Evolutionary conservation across 92 coral and sea anemone species (phyloP).

Genomic region (Galaxea fascicularis): DNA sequence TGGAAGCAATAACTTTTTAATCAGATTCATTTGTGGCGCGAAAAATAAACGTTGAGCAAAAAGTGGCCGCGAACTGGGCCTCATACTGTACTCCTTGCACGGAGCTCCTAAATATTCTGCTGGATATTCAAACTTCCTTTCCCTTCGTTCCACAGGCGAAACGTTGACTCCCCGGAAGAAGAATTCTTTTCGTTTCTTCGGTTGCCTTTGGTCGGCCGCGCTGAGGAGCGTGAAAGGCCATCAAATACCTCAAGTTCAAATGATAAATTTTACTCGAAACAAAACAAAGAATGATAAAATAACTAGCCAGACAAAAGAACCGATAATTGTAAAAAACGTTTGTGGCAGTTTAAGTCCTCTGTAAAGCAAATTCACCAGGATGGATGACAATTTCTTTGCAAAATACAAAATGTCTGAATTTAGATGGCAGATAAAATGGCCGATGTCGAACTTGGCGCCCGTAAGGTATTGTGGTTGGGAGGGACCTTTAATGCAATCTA

Average conservation of each 20-base stretch:
- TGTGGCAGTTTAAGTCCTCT: constrained; percentile 17
- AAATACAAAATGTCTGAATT: constrained; percentile 2
- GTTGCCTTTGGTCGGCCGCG: constrained; percentile 29
- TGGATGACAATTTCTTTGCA: constrained; percentile 16
- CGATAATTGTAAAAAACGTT: constrained; percentile 1
- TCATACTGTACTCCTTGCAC: too few species aligned
- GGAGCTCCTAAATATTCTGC: too few species aligned
- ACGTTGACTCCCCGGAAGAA: too few species aligned
- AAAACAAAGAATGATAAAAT: neutral
- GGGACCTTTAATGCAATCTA: neutral
- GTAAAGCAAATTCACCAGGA: constrained; percentile 24
- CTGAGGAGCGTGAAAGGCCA: constrained; percentile 24
- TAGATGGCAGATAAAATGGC: too few species aligned
- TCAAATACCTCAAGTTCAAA: constrained; percentile 21
- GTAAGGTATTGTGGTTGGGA: constrained; percentile 26
- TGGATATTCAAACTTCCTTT: constrained; percentile 4
- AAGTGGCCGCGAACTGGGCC: constrained; percentile 23
- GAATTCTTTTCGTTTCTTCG: too few species aligned
- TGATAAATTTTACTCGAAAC: constrained; percentile 15
- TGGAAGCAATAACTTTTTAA: too few species aligned
- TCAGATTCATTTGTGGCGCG: too few species aligned
- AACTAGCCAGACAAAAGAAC: constrained; percentile 6
- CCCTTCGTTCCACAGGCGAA: too few species aligned
- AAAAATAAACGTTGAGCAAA: constrained; percentile 18
- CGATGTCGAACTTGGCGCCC: constrained; percentile 11